These are phyloP conservation scores for Zaprionus taronus DNA, from an alignment of 1,140 invertebrate species.

Conservation along the genomic window DNA sequence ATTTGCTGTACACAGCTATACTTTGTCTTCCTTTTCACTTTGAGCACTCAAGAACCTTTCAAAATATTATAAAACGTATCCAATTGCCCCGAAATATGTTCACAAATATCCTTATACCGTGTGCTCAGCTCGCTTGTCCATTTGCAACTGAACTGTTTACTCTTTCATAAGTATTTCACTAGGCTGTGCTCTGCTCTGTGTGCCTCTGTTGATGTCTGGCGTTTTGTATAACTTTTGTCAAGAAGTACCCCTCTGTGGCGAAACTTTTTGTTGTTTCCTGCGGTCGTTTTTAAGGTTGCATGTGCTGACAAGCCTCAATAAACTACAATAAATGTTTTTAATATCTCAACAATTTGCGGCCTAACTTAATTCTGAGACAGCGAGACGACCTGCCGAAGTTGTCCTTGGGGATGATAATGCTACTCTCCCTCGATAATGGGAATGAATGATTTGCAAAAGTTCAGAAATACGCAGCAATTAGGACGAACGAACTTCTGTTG, in stretches of 20 bases:
- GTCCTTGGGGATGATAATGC: not conserved
- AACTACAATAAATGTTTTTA: constrained; percentile 81
- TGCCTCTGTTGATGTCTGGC: constrained; percentile 9
- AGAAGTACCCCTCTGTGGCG: constrained; percentile 15
- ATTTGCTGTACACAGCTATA: not conserved
- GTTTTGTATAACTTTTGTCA: not conserved
- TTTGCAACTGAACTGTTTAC: constrained; percentile 58
- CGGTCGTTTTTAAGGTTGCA: constrained; percentile 54
- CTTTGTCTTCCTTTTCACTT: not conserved
- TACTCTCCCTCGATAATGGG: not conserved
- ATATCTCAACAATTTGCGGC: constrained; percentile 59
- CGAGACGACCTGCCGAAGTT: not conserved
- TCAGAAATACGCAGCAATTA: constrained; percentile 5
- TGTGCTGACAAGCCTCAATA: constrained; percentile 77
- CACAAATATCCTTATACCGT: constrained; percentile 28
- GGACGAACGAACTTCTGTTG: not conserved
- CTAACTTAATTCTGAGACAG: constrained; percentile 33
- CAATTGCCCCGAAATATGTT: not conserved
- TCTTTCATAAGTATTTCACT: constrained; percentile 39
- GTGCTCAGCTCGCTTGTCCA: constrained; percentile 45
- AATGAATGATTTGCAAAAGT: not conserved
- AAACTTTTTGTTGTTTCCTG: constrained; percentile 38
- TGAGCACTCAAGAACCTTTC: not conserved
- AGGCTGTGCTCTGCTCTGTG: constrained; percentile 21
- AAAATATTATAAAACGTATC: not conserved